These are phyloP conservation scores for Sebastes wilsoni DNA, from an alignment of 2,797 vertebrate genomes.

Conservation along the genomic window DNA sequence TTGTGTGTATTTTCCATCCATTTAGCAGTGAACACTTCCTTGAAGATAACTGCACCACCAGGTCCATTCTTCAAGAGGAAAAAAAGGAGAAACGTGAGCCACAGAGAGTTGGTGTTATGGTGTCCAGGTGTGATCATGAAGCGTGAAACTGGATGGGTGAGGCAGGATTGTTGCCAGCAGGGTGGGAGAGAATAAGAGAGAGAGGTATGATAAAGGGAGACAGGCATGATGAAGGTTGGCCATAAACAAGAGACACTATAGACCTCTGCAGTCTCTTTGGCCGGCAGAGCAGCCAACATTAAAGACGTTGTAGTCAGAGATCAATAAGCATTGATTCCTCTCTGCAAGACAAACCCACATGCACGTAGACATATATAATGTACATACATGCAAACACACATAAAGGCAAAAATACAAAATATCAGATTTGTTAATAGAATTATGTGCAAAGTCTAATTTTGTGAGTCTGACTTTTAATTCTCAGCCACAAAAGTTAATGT, in stretches of 20 bases:
- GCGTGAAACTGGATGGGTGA: slow-evolving; percentile 20
- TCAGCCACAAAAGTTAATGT: neutral
- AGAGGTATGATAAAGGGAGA: slow-evolving; percentile 23
- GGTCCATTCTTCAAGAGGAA: neutral
- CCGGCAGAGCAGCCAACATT: slow-evolving; percentile 15
- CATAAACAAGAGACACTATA: slow-evolving; percentile 55
- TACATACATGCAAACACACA: neutral
- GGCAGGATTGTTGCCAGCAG: neutral
- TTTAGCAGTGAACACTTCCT: neutral
- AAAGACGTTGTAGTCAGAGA: slow-evolving; percentile 29
- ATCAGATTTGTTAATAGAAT: neutral
- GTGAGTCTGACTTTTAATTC: neutral
- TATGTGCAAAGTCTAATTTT: neutral
- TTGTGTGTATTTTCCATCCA: neutral
- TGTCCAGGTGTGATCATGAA: slow-evolving; percentile 32
- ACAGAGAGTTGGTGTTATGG: slow-evolving; percentile 16
- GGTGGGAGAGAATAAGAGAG: neutral
- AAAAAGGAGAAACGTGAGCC: neutral
- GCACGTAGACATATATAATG: neutral
- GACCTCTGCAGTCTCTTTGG: slow-evolving; percentile 42
- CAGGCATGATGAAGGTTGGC: slow-evolving; percentile 44
- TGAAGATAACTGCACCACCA: neutral
- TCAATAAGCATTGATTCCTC: slow-evolving; percentile 59
- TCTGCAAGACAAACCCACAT: slow-evolving; percentile 22
- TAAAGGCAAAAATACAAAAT: neutral